Evolutionary conservation across 2,113 vertebrate genomes (phyloP).

Genomic region (Hemicordylus capensis): DNA sequence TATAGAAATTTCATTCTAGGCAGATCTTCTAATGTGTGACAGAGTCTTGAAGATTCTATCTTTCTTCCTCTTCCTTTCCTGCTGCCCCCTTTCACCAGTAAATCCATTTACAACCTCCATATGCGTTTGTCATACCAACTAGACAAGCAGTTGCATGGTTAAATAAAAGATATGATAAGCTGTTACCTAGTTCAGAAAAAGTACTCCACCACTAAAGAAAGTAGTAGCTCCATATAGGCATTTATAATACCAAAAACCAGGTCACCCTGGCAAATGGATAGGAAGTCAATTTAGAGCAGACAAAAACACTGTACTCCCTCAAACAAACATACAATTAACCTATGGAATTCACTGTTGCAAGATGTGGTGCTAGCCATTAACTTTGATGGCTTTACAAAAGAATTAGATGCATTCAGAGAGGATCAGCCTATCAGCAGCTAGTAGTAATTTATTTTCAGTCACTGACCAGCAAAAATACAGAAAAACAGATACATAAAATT

Average conservation of each 20-base stretch:
- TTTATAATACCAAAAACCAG: neutral
- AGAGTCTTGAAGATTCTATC: constrained; percentile 38
- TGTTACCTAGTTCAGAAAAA: too few relatives aligned
- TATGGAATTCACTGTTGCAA: neutral
- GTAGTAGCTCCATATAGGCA: neutral
- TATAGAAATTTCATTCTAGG: neutral
- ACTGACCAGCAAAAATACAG: too few relatives aligned
- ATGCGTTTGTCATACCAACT: neutral
- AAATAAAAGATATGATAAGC: neutral
- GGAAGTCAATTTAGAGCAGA: neutral
- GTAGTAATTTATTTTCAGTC: too few relatives aligned
- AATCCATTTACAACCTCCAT: neutral
- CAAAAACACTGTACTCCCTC: neutral
- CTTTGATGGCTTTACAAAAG: neutral
- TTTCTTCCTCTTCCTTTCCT: neutral
- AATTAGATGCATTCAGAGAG: neutral
- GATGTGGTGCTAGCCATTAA: neutral
- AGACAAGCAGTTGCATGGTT: neutral
- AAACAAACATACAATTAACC: neutral
- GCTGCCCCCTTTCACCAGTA: neutral
- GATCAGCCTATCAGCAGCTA: neutral
- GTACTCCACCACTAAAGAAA: neutral
- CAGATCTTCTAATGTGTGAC: neutral
- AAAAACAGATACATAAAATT: too few relatives aligned
- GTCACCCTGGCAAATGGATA: too few relatives aligned